A percentile compares a stretch with the other conserved stretches of the same genome.
Evolutionary conservation across 1,140 invertebrate species (phyloP).

Genomic region (Heliothis virescens): DNA sequence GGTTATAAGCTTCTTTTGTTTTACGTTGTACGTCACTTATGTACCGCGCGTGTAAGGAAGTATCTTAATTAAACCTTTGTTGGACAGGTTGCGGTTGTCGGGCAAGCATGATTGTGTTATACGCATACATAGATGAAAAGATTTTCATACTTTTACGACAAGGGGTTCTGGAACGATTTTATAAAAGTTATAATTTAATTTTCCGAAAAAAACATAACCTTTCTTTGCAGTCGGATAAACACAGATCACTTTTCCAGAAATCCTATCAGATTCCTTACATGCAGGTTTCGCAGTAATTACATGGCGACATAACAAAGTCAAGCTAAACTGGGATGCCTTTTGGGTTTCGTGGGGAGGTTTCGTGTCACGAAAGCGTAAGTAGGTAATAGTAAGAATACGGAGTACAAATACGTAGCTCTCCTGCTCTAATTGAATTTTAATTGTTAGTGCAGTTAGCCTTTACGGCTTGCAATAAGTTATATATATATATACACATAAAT

Average conservation of each 20-base stretch:
- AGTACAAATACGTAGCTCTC: not conserved
- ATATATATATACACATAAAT: not conserved
- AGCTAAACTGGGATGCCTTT: no score
- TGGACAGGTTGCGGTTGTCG: slow-evolving; percentile 29
- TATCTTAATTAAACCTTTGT: slow-evolving; percentile 48
- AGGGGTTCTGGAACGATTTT: not conserved
- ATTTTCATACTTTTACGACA: no score
- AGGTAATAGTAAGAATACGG: slow-evolving; percentile 1
- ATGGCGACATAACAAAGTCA: no score
- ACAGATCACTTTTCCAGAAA: no score
- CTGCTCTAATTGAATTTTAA: slow-evolving; percentile 34
- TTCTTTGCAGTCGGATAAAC: no score
- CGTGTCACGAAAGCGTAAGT: no score
- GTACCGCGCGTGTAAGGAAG: slow-evolving; percentile 29
- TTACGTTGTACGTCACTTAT: slow-evolving; percentile 27
- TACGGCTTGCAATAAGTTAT: not conserved
- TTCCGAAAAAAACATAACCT: no score
- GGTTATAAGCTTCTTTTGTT: slow-evolving; percentile 50
- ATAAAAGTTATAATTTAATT: not conserved
- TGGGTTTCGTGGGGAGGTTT: no score
- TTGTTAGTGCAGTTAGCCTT: slow-evolving; percentile 22
- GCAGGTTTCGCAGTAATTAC: no score
- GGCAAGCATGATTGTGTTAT: slow-evolving; percentile 15
- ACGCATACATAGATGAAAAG: no score
- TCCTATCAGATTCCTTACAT: no score